phyloP scores from a whole-genome alignment of 2,113 vertebrate genomes.

The Orthonyx spaldingii region DNA sequence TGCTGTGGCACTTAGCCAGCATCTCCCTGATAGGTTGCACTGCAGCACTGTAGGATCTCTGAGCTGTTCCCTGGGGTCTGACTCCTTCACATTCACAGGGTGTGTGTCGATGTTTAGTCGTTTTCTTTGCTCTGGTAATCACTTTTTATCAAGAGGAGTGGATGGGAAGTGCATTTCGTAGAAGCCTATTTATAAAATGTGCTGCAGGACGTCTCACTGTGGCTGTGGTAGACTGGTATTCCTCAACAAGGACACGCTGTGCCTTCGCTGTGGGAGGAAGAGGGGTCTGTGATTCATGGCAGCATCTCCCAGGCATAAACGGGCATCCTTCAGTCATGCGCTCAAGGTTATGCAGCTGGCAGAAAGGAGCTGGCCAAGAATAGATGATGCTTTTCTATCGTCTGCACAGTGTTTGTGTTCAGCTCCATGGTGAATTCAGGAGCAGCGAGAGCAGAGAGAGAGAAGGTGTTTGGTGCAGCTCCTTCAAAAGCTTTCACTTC shows the following conservation, averaged over 20 bases:
- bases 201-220: not conserved
- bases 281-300: slow-evolving; percentile 9
- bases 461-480: not conserved
- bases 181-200: not conserved
- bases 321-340: not conserved
- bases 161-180: not conserved
- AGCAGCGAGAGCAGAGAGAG: not conserved
- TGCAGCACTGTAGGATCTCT: not conserved
- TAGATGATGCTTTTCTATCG: not conserved
- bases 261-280: not conserved
- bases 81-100: not conserved
- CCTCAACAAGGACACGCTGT: not conserved
- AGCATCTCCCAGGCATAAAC: not conserved
- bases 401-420: not conserved
- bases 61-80: not conserved
- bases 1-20: not conserved
- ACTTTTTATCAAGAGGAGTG: not conserved
- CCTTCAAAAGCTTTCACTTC: not conserved
- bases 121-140: not conserved
- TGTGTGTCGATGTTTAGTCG: not conserved
- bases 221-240: not conserved
- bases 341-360: not conserved
- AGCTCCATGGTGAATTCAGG: not conserved
- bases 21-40: not conserved
- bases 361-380: not conserved